Base-by-base conservation (phyloP, 2,888 invertebrate species). In the Meliscaeva auricollis region DNA sequence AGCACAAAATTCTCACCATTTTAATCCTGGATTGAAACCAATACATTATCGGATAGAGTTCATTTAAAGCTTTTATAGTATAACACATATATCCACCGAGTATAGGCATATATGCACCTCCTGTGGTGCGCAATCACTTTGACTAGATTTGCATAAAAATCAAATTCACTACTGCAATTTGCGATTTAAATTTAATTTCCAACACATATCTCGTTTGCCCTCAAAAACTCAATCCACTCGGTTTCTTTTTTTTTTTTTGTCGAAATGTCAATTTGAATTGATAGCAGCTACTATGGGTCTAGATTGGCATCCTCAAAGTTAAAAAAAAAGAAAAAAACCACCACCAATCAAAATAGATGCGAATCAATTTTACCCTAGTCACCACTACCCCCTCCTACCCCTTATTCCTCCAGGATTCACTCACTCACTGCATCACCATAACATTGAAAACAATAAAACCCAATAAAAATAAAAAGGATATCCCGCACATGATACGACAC, bases 381-480 rank as follows among this genome's bases (percentile, higher is more conserved):
- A 3, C 4, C 4, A 2, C 26, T 3, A 26, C 26, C 26, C 26
- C 26, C 26, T 26, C 26, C 44, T 68, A 54, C 41, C 73, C 78
- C 54, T 11, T 9, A 20, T n/a, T n/a, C n/a, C n/a, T n/a, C n/a
- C n/a, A 22, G 46, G 62, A 20, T 11, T 17, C 30, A 44, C 30
- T 46, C 17, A 60, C 48, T 58, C 30, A 66, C 56, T 30, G 64
- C n/a, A 4, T 15, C 56, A 35, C 9, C 13, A 13, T 13, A 20
- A 35, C 66, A 66, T 58, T 38, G 32, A 66, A 66, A 66, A 66
- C 66, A 73, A 85, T 72, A 85, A 81, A 85, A 81, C 75, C 75
- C 46, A 76, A 81, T 85, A 85, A 81, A 85, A 81, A 54, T 72
- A 76, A 81, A 85, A 76, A 76, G 68, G 78, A 82, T 78, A 73